Evolutionary conservation across 2,888 invertebrate genomes (phyloP), one percentile per base, ranked within the genome.

Genomic region (Kuschelorhynchus macadamiae): DNA sequence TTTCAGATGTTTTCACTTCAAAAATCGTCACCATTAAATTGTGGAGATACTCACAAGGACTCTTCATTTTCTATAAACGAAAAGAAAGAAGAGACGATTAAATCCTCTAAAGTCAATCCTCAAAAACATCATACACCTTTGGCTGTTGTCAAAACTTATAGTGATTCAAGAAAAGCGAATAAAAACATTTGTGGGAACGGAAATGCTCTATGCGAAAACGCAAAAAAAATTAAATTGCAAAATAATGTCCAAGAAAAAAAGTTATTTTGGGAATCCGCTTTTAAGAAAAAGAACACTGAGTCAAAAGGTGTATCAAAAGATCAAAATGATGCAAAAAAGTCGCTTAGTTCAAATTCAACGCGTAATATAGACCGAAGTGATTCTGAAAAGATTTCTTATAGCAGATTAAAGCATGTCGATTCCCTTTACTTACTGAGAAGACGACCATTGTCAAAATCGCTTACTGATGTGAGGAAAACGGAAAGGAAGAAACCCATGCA

Each of bases 231-330:
- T 0, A 21, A 17, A 1, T 1, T 60, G 16, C 21, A 36, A 30
- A 59, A 39, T 42, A 18, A 52, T 16, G 59, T 59, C 18, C 32
- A 44, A 12, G 44, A 59, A 7, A 66, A 60, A n/a, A 67, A 56
- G 14, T 21, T 55, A 17, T 67, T 62, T 56, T 67, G 61, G 62
- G 67, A 67, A 56, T 39, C 32, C 9, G 59, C 21, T 9, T 59
- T 59, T 36, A 21, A n/a, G 12, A 21, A 52, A 55, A 7, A 3
- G 25, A 25, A 25, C 3, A 7, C 4, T 25, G 25, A 25, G 4
- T 25, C 25, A 25, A 25, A 7, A 25, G 7, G 25, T 25, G 7
- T 7, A 5, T 25, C 25, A 25, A 25, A 25, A 5, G 25, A 25
- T 5, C 4, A 25, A 5, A 25, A 3, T 7, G 7, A 25, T 3